Evolutionary conservation across 2,888 invertebrate species (phyloP).

Genomic region (Lucinisca nassula): DNA sequence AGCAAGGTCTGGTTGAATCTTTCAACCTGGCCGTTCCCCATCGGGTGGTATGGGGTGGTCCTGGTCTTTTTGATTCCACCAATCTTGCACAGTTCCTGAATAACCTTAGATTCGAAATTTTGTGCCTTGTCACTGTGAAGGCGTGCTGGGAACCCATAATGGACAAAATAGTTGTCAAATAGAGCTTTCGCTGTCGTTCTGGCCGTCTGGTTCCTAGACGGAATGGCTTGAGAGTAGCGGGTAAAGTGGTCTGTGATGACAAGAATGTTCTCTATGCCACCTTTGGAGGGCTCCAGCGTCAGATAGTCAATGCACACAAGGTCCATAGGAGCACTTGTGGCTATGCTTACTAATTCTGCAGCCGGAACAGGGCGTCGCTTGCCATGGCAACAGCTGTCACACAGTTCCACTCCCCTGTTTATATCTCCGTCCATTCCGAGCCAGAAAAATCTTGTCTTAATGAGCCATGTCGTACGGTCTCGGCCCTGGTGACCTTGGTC

Average conservation of each 20-base stretch:
- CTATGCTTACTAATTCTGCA: not conserved
- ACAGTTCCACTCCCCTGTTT: not conserved
- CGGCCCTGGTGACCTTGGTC: not conserved
- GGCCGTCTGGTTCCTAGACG: conserved; percentile 6
- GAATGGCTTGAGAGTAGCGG: not conserved
- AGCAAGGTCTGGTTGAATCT: conserved; percentile 44
- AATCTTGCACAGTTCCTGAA: conserved; percentile 28
- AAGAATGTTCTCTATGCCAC: not conserved
- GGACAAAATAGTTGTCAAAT: conserved; percentile 22
- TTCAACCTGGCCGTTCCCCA: conserved; percentile 58
- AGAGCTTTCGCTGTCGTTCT: conserved; percentile 31
- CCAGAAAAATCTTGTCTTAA: not conserved
- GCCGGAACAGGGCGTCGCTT: not conserved
- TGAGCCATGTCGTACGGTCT: not conserved
- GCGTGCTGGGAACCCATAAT: conserved; percentile 40
- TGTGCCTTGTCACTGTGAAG: conserved; percentile 53
- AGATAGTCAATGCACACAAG: not conserved
- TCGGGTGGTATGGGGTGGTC: conserved; percentile 55
- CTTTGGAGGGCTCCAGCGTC: not conserved
- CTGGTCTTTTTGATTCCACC: conserved; percentile 39
- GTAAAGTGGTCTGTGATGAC: not conserved
- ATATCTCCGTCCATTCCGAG: not conserved
- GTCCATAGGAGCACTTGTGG: not conserved
- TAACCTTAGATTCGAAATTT: conserved; percentile 35
- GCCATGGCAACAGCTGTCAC: not conserved